phyloP scores from a whole-genome alignment of 2,113 vertebrate species.

The Python bivittatus region DNA sequence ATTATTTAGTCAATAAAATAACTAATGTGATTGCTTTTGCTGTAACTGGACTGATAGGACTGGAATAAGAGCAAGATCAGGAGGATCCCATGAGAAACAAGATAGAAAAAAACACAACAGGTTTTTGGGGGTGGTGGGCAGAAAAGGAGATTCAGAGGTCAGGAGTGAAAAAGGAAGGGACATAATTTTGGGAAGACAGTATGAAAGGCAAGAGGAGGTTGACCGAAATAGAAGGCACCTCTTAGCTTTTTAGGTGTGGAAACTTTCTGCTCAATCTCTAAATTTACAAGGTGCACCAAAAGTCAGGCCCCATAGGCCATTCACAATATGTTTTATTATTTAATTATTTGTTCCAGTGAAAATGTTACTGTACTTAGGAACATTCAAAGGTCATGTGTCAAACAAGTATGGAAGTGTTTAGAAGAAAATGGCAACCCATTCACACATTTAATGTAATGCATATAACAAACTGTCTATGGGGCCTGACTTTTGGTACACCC shows the following conservation, averaged over 20 bases:
- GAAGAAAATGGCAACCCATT: too few species aligned
- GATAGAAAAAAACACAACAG: not conserved
- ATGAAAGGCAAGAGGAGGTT: not conserved
- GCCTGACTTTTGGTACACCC: too few species aligned
- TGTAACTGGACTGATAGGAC: not conserved
- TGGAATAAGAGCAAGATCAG: not conserved
- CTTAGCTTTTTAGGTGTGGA: not conserved
- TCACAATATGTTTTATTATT: too few species aligned
- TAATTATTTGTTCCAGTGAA: too few species aligned
- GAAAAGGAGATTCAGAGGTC: not conserved
- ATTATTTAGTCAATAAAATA: not conserved
- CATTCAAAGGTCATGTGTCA: too few species aligned
- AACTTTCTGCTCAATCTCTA: not conserved
- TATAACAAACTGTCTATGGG: too few species aligned
- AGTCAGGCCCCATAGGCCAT: too few species aligned
- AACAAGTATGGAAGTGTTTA: too few species aligned
- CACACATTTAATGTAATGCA: too few species aligned
- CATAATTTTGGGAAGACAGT: not conserved
- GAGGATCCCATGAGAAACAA: not conserved
- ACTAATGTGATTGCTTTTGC: not conserved
- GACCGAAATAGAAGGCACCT: not conserved
- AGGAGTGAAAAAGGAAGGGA: not conserved
- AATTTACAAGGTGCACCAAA: not conserved
- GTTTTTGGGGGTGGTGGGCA: not conserved
- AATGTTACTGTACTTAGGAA: too few species aligned